Conservation (phyloP, 2,797 vertebrate species). For the Cyprinodon diabolis region DNA sequence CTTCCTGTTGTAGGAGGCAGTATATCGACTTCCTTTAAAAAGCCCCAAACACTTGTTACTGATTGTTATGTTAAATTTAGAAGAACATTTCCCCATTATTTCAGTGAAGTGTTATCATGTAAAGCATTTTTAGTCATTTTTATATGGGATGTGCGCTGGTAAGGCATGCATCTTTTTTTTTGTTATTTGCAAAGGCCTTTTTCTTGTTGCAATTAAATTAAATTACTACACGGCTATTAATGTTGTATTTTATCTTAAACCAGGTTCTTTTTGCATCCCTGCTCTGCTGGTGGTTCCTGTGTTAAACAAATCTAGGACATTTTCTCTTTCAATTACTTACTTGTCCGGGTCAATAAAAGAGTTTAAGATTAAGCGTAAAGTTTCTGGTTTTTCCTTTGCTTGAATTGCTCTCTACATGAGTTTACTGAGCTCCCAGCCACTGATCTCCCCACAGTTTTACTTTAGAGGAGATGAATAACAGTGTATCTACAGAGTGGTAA, state of each 20-base stretch:
- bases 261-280: not conserved
- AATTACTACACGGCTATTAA: constrained; percentile 7
- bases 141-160: too few relatives aligned
- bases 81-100: not conserved
- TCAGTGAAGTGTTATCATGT: too few relatives aligned
- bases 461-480: constrained; percentile 68
- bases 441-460: constrained; percentile 53
- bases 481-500: constrained; percentile 59
- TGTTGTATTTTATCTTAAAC: not conserved
- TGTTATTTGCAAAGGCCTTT: not conserved
- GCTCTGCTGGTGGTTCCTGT: constrained; percentile 1
- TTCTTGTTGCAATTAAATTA: constrained; percentile 1
- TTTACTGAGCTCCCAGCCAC: constrained; percentile 35
- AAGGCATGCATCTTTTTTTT: not conserved
- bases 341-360: constrained; percentile 12
- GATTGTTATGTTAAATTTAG: not conserved
- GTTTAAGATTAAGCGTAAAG: constrained; percentile 22
- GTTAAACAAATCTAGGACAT: constrained; percentile 24
- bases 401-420: constrained; percentile 37
- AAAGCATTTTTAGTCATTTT: too few relatives aligned
- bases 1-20: not conserved
- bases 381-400: constrained; percentile 26
- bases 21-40: not conserved
- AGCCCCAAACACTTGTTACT: not conserved
- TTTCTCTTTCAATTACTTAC: constrained; percentile 21